phyloP scores from a whole-genome alignment of 2,888 invertebrate species.

The Latrodectus elegans region DNA sequence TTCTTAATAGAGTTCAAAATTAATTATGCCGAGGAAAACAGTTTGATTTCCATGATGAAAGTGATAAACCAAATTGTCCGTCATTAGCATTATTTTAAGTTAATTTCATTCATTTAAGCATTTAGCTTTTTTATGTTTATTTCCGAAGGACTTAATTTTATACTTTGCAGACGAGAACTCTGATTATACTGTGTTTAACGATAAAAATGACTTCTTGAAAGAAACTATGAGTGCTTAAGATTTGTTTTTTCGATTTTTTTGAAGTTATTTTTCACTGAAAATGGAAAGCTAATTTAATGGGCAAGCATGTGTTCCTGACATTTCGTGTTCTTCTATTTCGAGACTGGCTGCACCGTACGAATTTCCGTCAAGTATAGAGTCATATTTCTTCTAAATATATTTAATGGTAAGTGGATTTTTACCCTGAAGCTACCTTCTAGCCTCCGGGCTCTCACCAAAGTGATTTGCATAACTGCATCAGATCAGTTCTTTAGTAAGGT shows the following conservation, averaged over 20 bases:
- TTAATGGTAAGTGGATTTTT: constrained; percentile 37
- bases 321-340: constrained; percentile 37
- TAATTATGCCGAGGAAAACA: constrained; percentile 51
- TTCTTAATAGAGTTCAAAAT: constrained; percentile 51
- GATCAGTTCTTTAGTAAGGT: background rate
- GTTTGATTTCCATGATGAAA: constrained; percentile 43
- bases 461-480: background rate
- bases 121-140: constrained; percentile 20
- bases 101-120: constrained; percentile 50
- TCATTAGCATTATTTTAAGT: constrained; percentile 56
- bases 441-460: background rate
- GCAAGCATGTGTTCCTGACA: constrained; percentile 49
- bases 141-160: too few relatives aligned
- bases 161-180: constrained; percentile 13
- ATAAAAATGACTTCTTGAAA: constrained; percentile 48
- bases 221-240: constrained; percentile 36
- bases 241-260: constrained; percentile 31
- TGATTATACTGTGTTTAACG: constrained; percentile 52
- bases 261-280: constrained; percentile 22
- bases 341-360: constrained; percentile 11
- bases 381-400: constrained; percentile 28
- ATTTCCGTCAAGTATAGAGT: constrained; percentile 20
- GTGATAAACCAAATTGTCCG: constrained; percentile 57
- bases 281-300: constrained; percentile 42
- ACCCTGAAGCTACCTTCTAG: constrained; percentile 17